phyloP scores from a whole-genome alignment of 2,888 invertebrate genomes.

The Trisateles emortualis region DNA sequence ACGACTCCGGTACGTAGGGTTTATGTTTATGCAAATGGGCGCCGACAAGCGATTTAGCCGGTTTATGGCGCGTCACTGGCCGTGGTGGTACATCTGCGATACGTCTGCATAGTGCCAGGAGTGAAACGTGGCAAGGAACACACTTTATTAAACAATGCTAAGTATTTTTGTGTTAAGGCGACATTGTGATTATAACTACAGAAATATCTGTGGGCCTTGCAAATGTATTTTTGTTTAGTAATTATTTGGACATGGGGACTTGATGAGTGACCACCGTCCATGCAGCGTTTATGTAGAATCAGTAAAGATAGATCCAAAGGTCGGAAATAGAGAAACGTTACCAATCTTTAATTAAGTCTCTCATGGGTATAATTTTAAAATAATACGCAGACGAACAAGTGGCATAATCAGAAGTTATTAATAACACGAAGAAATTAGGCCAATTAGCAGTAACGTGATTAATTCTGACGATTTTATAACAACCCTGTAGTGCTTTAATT shows the following conservation, averaged over 20 bases:
- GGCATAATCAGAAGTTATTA: neutral
- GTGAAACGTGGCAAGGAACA: neutral
- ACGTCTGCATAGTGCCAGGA: constrained; percentile 13
- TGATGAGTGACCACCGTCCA: too few relatives aligned
- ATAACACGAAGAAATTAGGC: neutral
- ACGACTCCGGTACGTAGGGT: constrained; percentile 35
- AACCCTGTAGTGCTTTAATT: neutral
- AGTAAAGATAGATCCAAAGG: too few relatives aligned
- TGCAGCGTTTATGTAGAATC: too few relatives aligned
- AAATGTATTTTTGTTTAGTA: too few relatives aligned
- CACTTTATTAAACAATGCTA: too few relatives aligned
- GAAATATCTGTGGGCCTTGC: too few relatives aligned
- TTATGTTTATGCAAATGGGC: constrained; percentile 70
- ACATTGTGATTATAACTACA: too few relatives aligned
- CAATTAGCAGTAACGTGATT: neutral
- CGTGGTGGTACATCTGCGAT: constrained; percentile 54
- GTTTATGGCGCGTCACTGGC: constrained; percentile 66
- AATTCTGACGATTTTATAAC: neutral
- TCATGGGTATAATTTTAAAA: too few relatives aligned
- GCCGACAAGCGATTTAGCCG: constrained; percentile 68
- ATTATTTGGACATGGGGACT: too few relatives aligned
- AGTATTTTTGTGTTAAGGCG: too few relatives aligned
- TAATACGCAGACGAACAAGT: neutral
- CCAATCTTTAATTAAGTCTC: too few relatives aligned
- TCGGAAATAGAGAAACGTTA: too few relatives aligned